Base-by-base conservation (phyloP, 2,113 vertebrate species). In the Malurus alboscapulatus region DNA sequence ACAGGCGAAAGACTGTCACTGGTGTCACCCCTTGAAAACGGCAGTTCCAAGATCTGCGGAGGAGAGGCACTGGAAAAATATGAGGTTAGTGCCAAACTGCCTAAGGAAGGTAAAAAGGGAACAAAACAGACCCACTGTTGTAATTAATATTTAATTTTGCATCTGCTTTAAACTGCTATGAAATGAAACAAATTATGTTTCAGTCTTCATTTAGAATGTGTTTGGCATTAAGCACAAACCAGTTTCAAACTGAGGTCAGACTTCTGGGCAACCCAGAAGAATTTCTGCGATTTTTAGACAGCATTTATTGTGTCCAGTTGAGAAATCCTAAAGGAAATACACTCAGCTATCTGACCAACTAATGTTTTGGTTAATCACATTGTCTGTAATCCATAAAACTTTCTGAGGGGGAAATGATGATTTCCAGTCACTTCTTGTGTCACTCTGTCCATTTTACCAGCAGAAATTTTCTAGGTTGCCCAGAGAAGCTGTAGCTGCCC, bases 71-170 rank as follows among this genome's bases (percentile, higher is more conserved):
- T 63, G 48, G 45, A 84, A 67, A 93, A 88, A 32, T 10, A 45
- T 10, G 29, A 40, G 7, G 30, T 18, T 81, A n/a, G 40, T 11
- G 2, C 34, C 65, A 80, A 0, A 0, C 40, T 42, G 80, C 10
- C 6, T 38, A 55, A 75, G 63, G 51, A 77, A 74, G 55, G 78
- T 24, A 57, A 63, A 84, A 58, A 22, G 18, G 20, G 22, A 74
- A 63, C 0, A 0, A 61, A 69, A 53, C 14, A 75, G 73, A 68
- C 11, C 17, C 12, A 40, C 7, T 1, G 0, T 17, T 63, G 36
- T 38, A 32, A 67, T 59, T 55, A 48, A 32, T 58, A 32, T 61
- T 63, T 51, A 7, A 34, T 53, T 82, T 53, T 40, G 16, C 51
- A 54, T 42, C 45, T 59, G 30, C 36, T 88, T 88, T 48, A 91